Base-by-base conservation (phyloP, 2,797 vertebrate species). In the Ispidina picta region DNA sequence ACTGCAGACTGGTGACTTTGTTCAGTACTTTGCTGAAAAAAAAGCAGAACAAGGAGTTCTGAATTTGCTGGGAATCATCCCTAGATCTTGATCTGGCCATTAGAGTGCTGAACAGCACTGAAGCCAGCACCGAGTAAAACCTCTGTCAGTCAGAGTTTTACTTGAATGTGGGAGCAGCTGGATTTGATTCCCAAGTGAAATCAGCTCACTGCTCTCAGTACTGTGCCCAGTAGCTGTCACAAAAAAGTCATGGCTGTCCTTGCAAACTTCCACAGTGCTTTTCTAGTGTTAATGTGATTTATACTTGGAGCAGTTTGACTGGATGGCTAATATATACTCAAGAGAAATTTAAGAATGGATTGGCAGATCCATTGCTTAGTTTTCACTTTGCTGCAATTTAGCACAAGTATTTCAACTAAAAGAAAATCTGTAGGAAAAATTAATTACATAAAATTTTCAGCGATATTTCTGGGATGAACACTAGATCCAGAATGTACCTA, bases 221-320 rank as follows among this genome's bases (percentile, higher is more conserved):
- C 65, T 91, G 54, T 86, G 88, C 91, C 78, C 81, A 88, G 65
- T 41, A 86, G 26, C 74, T 90, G 86, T 86, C 88, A 94, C 14
- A 68, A 56, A 82, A 68, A 78, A 86, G 56, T 26, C 41, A 82
- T 2, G 8, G 29, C 68, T 93, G 80, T 91, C 78, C 75, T 86
- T 82, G 80, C 52, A 89, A 75, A 91, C 41, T 84, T 91, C 49
- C 71, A 76, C 25, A 21, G 71, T 26, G 31, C 54, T 80, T 93
- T 92, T 88, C 55, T 79, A 79, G 56, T 64, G 71, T 70, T 92
- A 82, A 79, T 79, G 54, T 64, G 71, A 86, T 86, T 93, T 81
- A 79, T 60, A 75, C 33, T 81, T 88, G 60, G 54, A 89, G 46
- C 20, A 44, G 55, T 83, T 86, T 90, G 83, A 77, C 76, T 74